Evolutionary conservation across 35 echinoderm and acorn worm species (phyloP).

Genomic region (Diadema setosum): DNA sequence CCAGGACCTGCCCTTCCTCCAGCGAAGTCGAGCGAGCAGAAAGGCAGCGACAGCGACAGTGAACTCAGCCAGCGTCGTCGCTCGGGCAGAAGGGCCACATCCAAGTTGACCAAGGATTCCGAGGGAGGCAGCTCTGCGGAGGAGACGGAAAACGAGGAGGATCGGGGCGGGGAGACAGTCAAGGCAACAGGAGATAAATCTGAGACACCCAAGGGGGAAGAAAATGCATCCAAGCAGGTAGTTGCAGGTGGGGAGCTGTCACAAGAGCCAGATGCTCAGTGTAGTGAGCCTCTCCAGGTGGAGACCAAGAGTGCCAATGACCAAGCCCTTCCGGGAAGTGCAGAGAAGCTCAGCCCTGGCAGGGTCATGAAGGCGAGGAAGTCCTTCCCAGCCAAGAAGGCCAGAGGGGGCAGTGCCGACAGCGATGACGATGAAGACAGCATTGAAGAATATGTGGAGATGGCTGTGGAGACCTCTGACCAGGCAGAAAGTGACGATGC

Average conservation of each 20-base stretch:
- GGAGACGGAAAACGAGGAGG: not conserved
- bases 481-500: not conserved
- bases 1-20: not conserved
- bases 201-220: not conserved
- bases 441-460: not conserved
- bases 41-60: not conserved
- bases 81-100: not conserved
- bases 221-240: not conserved
- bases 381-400: not conserved
- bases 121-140: not conserved
- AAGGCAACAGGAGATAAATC: not conserved
- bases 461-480: not conserved
- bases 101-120: not conserved
- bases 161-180: not conserved
- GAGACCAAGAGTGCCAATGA: not conserved
- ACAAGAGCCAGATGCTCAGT: not conserved
- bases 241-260: not conserved
- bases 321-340: too few species aligned
- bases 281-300: not conserved
- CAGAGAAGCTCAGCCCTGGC: too few species aligned
- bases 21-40: not conserved
- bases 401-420: not conserved
- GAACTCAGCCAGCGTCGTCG: not conserved
- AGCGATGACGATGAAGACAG: conserved; percentile 7
- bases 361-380: not conserved